Base-by-base conservation (phyloP, 2,113 vertebrate species). In the Junco hyemalis region DNA sequence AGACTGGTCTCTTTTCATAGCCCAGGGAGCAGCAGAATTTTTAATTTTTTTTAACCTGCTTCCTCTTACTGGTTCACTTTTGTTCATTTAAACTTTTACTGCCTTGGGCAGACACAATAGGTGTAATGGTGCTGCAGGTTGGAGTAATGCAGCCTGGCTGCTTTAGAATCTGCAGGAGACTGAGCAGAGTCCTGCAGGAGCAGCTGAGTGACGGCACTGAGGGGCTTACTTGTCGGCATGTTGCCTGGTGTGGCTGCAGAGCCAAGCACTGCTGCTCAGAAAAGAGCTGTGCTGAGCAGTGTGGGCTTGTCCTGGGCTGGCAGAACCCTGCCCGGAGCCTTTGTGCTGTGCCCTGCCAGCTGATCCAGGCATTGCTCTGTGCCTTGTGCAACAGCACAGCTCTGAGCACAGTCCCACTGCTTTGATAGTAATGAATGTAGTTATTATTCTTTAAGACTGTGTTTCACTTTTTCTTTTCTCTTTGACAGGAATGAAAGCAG, bases 181-280 rank as follows among this genome's bases (percentile, higher is more conserved):
- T 76, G 57, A 82, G 45, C n/a, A 57, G 17, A 48, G 5, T 24
- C 17, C 28, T 90, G 42, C 53, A 85, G 24, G 45, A 25, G 17
- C 19, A 51, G 19, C 12, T 54, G 40, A 82, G 54, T 57, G 47
- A 40, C 6, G 56, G 65, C n/a, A 11, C 14, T 28, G 22, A 48
- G 21, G n/a, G 53, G 14, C 23, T 92, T 11, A 5, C 18, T 38
- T 51, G 65, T 53, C 35, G 66, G 23, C 56, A 29, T 0, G 0
- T 33, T 68, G 25, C 33, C 68, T 53, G 92, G 44, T 0, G 5
- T 33, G 60, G 24, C 40, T 54, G 16, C 19, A 71, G 44, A 87
- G 25, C 21, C 36, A 40, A 3, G 14, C 0, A 0, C n/a, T 35
- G 42, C 2, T 1, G 0, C 40, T 53, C n/a, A 38, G 54, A 29